Evolutionary conservation across 2,888 invertebrate genomes (phyloP), one percentile per base, ranked within the genome.

Genomic region (Ophioninae sp.): DNA sequence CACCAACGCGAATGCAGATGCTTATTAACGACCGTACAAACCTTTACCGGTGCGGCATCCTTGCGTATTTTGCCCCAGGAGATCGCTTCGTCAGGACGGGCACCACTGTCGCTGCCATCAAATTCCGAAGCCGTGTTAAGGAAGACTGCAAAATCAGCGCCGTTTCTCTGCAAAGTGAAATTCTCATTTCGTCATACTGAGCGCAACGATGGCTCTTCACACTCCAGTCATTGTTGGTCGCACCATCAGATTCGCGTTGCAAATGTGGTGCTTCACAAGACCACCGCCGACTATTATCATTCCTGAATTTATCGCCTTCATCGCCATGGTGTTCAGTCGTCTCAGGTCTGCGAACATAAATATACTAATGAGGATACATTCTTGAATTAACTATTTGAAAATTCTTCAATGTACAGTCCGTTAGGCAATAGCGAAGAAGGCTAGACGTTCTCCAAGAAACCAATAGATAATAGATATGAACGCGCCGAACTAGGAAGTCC

Each of bases 221-320:
- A 13, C 13, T 10, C 44, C 44, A 13, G 44, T 13, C 44, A 44
- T 44, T 44, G 6, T 17, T 8, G 20, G 13, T 41, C 89, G 93
- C 93, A 96, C 96, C 99, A 99, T 99, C 79, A 99, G 94, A 94
- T 99, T 99, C 1, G 99, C 99, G 94, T 99, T 99, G 93, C 98
- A 99, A 88, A 99, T 99, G 91, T 99, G 99, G 93, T 99, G 99
- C 93, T 99, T 99, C n/a, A 99, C 95, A 0, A 99, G 94, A 8
- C 99, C 99, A 0, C 99, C 99, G 5, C 99, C 99, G 81, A 99
- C 93, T 84, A 99, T 98, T 59, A 99, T 96, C 95, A 99, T 97
- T 13, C 99, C 99, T n/a, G 97, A 96, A 91, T 98, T 96, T 37
- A 95, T 94, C 0, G 99, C 98, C 92, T 97, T 97, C 10, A 99